A percentile compares a stretch with the other conserved stretches of the same genome.
Evolutionary conservation across 2,888 invertebrate genomes (phyloP).

Genomic region (Belgica antarctica): DNA sequence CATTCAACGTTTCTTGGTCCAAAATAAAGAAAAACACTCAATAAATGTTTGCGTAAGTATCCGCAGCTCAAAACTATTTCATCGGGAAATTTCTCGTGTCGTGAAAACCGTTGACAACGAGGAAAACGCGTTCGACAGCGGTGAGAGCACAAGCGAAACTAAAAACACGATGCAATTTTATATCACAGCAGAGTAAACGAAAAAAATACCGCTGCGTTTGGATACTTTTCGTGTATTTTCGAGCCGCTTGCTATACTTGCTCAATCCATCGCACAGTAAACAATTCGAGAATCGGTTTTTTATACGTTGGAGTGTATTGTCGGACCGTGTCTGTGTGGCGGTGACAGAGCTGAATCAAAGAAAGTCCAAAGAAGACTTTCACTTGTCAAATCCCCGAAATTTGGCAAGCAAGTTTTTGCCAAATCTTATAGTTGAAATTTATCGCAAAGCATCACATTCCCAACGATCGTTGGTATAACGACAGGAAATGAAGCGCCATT

Average conservation of each 20-base stretch:
- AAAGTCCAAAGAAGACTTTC: no score
- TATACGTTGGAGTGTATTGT: background rate
- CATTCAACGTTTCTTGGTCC: background rate
- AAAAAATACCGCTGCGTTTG: background rate
- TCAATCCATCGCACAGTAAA: background rate
- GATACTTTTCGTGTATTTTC: background rate
- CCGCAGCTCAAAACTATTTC: background rate
- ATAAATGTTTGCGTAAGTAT: background rate
- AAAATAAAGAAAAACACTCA: background rate
- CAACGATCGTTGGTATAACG: no score
- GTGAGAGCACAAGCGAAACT: slow-evolving; percentile 34
- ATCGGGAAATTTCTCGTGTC: background rate
- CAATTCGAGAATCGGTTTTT: background rate
- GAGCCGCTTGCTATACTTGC: background rate
- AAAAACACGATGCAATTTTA: slow-evolving; percentile 22
- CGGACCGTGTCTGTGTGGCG: no score
- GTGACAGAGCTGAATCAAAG: no score
- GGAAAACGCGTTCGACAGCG: slow-evolving; percentile 23
- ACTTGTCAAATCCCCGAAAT: no score
- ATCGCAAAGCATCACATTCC: no score
- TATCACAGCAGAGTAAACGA: background rate
- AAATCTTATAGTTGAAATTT: no score
- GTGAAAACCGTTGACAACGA: background rate
- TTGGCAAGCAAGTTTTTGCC: no score
- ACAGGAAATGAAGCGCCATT: no score